phyloP scores from a whole-genome alignment of 2,113 vertebrate genomes.

The Labeo rohita region DNA sequence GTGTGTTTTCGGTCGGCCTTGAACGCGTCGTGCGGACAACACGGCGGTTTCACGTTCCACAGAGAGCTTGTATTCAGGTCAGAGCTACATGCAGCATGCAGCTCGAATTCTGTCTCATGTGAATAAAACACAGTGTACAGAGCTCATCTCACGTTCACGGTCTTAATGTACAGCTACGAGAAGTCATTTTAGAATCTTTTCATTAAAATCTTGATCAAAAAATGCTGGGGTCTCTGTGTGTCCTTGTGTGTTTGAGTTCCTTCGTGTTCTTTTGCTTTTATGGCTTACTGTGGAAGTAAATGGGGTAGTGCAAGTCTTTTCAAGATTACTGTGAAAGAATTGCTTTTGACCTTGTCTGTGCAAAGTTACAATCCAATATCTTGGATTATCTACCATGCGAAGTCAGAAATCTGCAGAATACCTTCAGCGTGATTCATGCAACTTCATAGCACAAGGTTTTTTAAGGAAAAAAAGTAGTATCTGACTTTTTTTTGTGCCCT shows the following conservation, averaged over 20 bases:
- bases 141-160: conserved; percentile 82
- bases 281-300: background rate
- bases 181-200: conserved; percentile 94
- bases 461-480: no score
- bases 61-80: conserved; percentile 84
- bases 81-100: conserved; percentile 72
- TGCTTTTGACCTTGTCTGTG: background rate
- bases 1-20: conserved; percentile 57
- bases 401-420: background rate
- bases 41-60: conserved; percentile 82
- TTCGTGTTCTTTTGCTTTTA: background rate
- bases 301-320: background rate
- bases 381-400: background rate
- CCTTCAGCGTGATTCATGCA: no score
- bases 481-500: no score
- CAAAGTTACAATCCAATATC: background rate
- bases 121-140: conserved; percentile 70
- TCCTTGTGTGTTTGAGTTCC: background rate
- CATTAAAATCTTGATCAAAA: conserved; percentile 90
- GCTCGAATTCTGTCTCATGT: conserved; percentile 80
- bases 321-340: background rate
- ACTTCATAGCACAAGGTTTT: no score
- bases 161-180: conserved; percentile 93
- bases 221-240: conserved; percentile 2
- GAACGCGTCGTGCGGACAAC: conserved; percentile 73